Percentiles rank a stretch among this genome's conserved stretches.
These are phyloP conservation scores for Microplitis mediator DNA, from an alignment of 1,140 invertebrate species.

Conservation along the genomic window DNA sequence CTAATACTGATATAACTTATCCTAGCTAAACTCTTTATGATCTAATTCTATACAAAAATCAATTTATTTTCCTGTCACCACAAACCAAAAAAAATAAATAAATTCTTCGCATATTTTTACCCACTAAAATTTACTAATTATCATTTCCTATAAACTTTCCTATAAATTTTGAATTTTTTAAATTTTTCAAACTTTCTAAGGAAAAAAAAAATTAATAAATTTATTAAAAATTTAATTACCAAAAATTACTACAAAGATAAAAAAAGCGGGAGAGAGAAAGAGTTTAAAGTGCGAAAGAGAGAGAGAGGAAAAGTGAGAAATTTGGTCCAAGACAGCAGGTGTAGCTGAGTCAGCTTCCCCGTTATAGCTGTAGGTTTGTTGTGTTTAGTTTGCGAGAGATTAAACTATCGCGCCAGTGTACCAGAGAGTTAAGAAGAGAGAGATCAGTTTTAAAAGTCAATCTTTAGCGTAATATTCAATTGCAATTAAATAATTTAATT, in stretches of 20 bases:
- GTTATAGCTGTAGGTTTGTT: slow-evolving; percentile 54
- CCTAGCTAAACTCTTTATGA: slow-evolving; percentile 8
- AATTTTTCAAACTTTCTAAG: too few species aligned
- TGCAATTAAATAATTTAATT: neutral
- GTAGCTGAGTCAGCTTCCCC: slow-evolving; percentile 54
- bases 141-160: too few species aligned
- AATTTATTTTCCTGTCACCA: neutral
- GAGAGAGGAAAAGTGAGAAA: neutral
- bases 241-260: neutral
- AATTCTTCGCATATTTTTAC: too few species aligned
- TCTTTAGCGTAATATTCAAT: neutral
- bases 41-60: slow-evolving; percentile 4
- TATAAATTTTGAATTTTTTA: too few species aligned
- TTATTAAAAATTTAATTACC: too few species aligned
- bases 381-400: slow-evolving; percentile 43
- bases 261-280: neutral
- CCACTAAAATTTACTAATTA: too few species aligned
- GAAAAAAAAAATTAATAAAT: too few species aligned
- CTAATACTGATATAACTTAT: neutral
- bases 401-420: slow-evolving; percentile 41
- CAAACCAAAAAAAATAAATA: too few species aligned
- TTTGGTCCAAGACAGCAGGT: slow-evolving; percentile 42
- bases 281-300: neutral
- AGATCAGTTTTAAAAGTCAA: neutral
- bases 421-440: neutral